Evolutionary conservation across 2,113 vertebrate species (phyloP), one percentile per base, ranked within the genome.

Genomic region (Numida meleagris): DNA sequence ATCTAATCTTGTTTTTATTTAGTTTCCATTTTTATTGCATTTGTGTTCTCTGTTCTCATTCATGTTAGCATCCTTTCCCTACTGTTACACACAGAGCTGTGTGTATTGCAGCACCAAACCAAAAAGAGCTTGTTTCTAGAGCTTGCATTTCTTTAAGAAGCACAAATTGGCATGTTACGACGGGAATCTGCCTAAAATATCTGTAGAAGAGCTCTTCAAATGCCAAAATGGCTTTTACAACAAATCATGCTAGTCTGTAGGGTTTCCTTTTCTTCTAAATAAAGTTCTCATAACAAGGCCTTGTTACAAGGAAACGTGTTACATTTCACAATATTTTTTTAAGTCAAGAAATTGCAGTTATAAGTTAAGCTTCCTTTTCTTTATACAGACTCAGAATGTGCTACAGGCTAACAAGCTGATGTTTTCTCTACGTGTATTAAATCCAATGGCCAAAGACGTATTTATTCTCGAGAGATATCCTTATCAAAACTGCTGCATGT

Each of bases 21-120:
- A 86, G 95, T 95, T 97, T 96, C 74, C 73, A 82, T 93, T 95
- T 97, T 96, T 86, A 85, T 95, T 94, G 75, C 76, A 77, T 84
- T 96, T 73, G 34, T 90, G 36, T 34, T 67, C 83, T 95, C 76
- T 93, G 42, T 88, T 50, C 38, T 85, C 61, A 72, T 50, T 71
- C 91, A n/a, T 13, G 68, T 75, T 80, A 74, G 91, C 43, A 51
- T 46, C 92, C 48, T 71, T 83, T 51, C 70, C 75, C 51, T 76
- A 8, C 51, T 80, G 66, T 71, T 95, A 36, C 66, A 57, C 16
- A 3, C 2, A 7, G 50, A 55, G 73, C 27, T 89, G 31, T 7
- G 14, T 70, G 59, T 38, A 4, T 65, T 79, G 66, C 6, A 61
- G 62, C 48, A 27, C 31, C 85, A 34, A 36, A 94, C 43, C 46